These are phyloP conservation scores for Tupiocoris notatus DNA, from an alignment of 2,888 invertebrate species.

Conservation along the genomic window DNA sequence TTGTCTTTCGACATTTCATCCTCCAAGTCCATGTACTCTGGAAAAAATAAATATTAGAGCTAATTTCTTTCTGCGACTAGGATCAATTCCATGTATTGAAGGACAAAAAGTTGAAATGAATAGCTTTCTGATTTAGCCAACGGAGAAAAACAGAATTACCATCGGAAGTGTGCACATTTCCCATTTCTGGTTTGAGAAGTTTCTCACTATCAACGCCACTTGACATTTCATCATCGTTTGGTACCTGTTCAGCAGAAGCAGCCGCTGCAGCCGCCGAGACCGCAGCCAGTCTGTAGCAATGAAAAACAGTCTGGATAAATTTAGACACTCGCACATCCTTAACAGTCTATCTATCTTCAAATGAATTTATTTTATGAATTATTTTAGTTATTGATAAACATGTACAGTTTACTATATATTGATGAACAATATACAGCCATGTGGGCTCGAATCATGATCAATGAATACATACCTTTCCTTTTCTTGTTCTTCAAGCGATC, in stretches of 20 bases:
- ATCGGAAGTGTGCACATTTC: slow-evolving; percentile 67
- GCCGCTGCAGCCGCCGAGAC: slow-evolving; percentile 61
- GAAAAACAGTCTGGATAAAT: no score
- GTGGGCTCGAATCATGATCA: no score
- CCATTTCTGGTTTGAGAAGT: slow-evolving; percentile 59
- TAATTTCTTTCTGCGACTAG: not conserved
- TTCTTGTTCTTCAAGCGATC: slow-evolving; percentile 83
- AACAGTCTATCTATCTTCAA: no score
- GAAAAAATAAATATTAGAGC: slow-evolving; percentile 46
- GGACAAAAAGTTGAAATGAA: no score
- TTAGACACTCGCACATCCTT: no score
- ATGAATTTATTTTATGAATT: no score
- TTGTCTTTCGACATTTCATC: slow-evolving; percentile 85
- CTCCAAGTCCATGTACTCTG: slow-evolving; percentile 82
- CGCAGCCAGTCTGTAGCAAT: slow-evolving; percentile 51
- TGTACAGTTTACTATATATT: no score
- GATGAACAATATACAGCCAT: no score
- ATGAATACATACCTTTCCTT: slow-evolving; percentile 61
- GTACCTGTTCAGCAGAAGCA: slow-evolving; percentile 51
- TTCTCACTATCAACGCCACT: slow-evolving; percentile 57
- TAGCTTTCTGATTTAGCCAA: no score
- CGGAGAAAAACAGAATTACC: slow-evolving; percentile 56
- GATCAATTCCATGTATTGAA: no score
- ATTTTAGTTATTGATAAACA: no score
- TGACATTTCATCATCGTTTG: slow-evolving; percentile 53